Evolutionary conservation across 2,113 vertebrate species (phyloP).

Genomic region (Holacanthus passer): DNA sequence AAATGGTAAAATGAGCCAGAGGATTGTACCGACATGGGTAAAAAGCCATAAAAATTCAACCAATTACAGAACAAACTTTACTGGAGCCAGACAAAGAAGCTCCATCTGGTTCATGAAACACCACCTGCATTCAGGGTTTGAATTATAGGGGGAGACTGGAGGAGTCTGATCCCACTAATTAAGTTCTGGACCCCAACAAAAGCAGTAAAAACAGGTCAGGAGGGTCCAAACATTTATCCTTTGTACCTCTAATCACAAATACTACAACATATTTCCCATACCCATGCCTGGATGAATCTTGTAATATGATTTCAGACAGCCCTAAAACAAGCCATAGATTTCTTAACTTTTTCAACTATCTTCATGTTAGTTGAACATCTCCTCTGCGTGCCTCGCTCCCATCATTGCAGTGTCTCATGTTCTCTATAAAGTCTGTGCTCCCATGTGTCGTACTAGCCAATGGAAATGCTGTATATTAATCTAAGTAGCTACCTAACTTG

Average conservation of each 20-base stretch:
- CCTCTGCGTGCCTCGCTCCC: too few relatives aligned
- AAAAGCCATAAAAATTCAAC: constrained; percentile 9
- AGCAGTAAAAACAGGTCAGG: too few relatives aligned
- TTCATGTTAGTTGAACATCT: background rate
- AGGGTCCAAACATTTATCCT: too few relatives aligned
- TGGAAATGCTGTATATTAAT: too few relatives aligned
- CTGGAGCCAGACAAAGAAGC: background rate
- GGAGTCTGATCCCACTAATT: too few relatives aligned
- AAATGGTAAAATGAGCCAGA: constrained; percentile 3
- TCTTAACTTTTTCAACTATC: too few relatives aligned
- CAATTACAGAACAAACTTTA: constrained; percentile 21
- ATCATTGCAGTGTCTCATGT: too few relatives aligned
- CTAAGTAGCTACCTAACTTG: too few relatives aligned
- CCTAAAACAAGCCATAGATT: background rate
- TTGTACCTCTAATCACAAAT: background rate
- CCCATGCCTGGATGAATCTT: background rate
- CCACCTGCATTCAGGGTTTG: constrained; percentile 36
- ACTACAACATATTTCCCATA: background rate
- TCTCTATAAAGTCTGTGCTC: too few relatives aligned
- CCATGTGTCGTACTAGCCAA: too few relatives aligned
- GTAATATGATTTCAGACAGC: background rate
- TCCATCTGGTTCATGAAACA: constrained; percentile 32
- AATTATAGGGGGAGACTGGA: too few relatives aligned
- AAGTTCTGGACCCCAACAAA: too few relatives aligned
- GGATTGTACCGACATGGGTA: constrained; percentile 8